Evolutionary conservation across 2,888 invertebrate species (phyloP).

Genomic region (Imbricaverruca yamaguchii): DNA sequence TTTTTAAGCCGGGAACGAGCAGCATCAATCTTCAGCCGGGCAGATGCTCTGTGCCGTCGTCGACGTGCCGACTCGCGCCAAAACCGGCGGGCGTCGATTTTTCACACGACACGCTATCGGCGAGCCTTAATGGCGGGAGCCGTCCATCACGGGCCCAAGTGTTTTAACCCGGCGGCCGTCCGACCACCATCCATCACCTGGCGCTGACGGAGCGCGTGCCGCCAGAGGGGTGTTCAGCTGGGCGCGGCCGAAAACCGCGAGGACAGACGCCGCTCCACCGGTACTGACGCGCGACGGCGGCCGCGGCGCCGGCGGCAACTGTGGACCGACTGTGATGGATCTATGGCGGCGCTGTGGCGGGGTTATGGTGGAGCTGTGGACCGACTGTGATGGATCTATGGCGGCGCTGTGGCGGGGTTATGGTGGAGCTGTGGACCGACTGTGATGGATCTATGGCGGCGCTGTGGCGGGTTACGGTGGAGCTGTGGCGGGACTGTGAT

Average conservation of each 20-base stretch:
- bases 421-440: no score
- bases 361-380: not conserved
- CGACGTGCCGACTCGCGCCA: not conserved
- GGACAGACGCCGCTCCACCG: not conserved
- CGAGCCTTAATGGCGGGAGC: not conserved
- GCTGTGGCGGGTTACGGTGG: no score
- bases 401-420: not conserved
- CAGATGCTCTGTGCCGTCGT: no score
- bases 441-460: no score
- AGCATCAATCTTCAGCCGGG: no score
- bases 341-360: not conserved
- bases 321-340: not conserved
- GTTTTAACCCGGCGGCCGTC: conserved; percentile 5
- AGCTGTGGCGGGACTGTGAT: no score
- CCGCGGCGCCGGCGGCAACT: not conserved
- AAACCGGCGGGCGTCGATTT: not conserved
- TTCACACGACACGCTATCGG: not conserved
- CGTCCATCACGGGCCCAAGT: not conserved
- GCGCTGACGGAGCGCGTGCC: not conserved
- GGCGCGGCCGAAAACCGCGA: not conserved
- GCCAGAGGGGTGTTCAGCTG: not conserved
- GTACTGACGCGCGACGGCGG: not conserved
- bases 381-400: not conserved
- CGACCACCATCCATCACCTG: not conserved
- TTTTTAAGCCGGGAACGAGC: no score